Evolutionary conservation across 2,113 vertebrate genomes (phyloP).

Genomic region (Tyrannus savana): DNA sequence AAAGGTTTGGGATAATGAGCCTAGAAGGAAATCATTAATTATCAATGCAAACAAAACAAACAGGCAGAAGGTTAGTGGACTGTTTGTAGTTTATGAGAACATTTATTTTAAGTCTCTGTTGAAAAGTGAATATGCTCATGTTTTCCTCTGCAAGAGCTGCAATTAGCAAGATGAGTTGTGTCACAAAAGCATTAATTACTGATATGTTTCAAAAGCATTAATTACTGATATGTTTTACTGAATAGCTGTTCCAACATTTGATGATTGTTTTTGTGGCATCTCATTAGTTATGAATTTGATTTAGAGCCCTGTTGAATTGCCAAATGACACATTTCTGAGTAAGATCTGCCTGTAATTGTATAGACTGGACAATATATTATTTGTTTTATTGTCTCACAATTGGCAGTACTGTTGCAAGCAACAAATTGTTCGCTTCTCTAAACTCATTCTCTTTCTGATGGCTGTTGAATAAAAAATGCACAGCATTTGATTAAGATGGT

Average conservation of each 20-base stretch:
- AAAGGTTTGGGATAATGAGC: neutral
- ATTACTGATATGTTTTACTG: slow-evolving; percentile 58
- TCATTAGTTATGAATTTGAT: slow-evolving; percentile 50
- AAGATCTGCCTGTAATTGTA: neutral
- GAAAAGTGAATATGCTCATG: neutral
- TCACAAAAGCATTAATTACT: slow-evolving; percentile 68
- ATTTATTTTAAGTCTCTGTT: slow-evolving; percentile 39
- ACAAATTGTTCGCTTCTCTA: neutral
- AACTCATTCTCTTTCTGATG: neutral
- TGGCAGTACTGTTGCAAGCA: neutral
- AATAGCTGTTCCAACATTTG: slow-evolving; percentile 51
- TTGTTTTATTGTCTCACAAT: neutral
- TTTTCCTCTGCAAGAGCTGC: slow-evolving; percentile 36
- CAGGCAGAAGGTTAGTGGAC: neutral
- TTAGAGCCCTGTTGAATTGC: slow-evolving; percentile 3
- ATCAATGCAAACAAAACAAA: slow-evolving; percentile 28
- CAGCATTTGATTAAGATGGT: neutral
- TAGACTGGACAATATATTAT: neutral
- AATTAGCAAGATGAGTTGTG: slow-evolving; percentile 62
- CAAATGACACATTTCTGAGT: slow-evolving; percentile 14
- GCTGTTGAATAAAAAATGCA: neutral
- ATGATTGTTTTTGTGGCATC: slow-evolving; percentile 52
- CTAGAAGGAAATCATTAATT: slow-evolving; percentile 21
- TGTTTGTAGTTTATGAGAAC: slow-evolving; percentile 27
- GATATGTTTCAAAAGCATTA: slow-evolving; percentile 60